Base-by-base conservation (phyloP, 1,140 invertebrate species). In the Thaumatotibia leucotreta region DNA sequence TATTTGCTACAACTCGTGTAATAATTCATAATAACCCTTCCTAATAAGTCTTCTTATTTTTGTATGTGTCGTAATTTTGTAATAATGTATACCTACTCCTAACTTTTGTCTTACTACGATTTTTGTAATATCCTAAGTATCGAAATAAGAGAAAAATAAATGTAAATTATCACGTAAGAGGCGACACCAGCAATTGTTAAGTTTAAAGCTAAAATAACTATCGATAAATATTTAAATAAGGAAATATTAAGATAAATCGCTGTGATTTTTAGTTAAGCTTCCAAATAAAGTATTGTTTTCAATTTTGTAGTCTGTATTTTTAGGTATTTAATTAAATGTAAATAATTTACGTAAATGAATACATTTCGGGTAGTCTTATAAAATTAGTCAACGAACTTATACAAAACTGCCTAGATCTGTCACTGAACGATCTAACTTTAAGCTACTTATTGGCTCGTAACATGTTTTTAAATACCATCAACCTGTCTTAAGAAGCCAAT, bases 221-320 rank as follows among this genome's bases (percentile, higher is more conserved):
- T 31, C 23, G 23, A 54, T 54, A 39, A 39, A 11, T 39, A 39
- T 39, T 58, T 14, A 58, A 45, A 29, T 58, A 29, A 14, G 6
- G 17, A 4, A 45, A 20, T 14, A 49, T 49, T n/a, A 27, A 58
- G 24, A 58, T 11, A 61, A 82, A 80, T 83, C 72, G 81, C 82
- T 87, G 83, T 84, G 80, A 85, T 85, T 82, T 78, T 82, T 75
- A 75, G 71, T 76, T 74, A 68, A 74, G 64, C 39, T 69, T 69
- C 66, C 70, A 69, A 66, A 70, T 72, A 52, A 70, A 72, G 66
- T 64, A 62, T 61, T 61, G 62, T 68, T 64, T 64, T 63, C 0
- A 11, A 32, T 61, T 29, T 23, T n/a, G n/a, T n/a, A n/a, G n/a
- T n/a, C n/a, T n/a, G n/a, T n/a, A n/a, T n/a, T n/a, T n/a, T n/a